Evolutionary conservation across 30 jellyfish, hydroid and myxozoan genomes (phyloP), one percentile per base, ranked within the genome.

Genomic region (Chrysaora quinquecirrha): DNA sequence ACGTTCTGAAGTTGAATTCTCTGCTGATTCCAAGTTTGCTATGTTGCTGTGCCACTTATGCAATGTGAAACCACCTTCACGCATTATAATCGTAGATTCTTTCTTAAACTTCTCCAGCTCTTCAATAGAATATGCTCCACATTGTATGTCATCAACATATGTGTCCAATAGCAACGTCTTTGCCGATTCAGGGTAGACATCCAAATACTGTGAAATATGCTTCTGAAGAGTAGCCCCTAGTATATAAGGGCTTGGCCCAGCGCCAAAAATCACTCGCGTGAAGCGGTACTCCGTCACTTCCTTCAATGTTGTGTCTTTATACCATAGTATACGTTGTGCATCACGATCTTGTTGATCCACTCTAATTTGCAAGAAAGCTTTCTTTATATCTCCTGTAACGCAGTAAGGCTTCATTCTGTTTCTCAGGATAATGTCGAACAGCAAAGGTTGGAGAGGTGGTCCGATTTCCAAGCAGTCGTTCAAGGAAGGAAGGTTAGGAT

Each of bases 31-130:
- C 50, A 73, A 6, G 48, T 66, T 46, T 54, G 72, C 85, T 24
- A 33, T 35, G 83, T 78, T 78, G 60, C 81, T 52, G 14, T 82
- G 93, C 93, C 93, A 69, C 65, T 82, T 82, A 74, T 82, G 93
- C 21, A 82, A 77, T 27, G 64, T 54, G 64, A 82, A 67, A 9
- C 78, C 71, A 23, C 84, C 93, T 32, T 82, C 80, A 31, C 54
- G 12, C 86, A 82, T 54, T 30, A 82, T 82, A 18, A 25, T 70
- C 46, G 87, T 82, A 16, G 93, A 87, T 23, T 30, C 35, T 24
- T 50, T 62, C 71, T 69, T 82, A 71, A 82, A 67, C 16, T 48
- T 47, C 38, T 43, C 31, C 21, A 67, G 86, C 79, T 64, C 86
- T 38, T 64, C 86, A 11, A 19, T 20, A 12, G 76, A 49, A 33